Evolutionary conservation across 2,797 vertebrate genomes (phyloP), one percentile per base, ranked within the genome.

Genomic region (Lutra lutra): DNA sequence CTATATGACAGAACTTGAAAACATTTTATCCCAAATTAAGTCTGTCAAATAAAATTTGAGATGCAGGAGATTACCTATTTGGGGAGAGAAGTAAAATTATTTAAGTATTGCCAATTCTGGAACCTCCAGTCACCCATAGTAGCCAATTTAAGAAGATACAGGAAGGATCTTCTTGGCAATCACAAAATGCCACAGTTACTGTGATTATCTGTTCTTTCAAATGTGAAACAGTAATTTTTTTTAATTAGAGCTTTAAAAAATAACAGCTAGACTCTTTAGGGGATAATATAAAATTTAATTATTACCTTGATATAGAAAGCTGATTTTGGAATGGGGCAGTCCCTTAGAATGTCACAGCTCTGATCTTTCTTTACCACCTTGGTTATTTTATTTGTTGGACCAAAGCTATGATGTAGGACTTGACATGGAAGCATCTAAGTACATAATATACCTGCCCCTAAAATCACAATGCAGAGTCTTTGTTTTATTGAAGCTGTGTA

Each of bases 41-140:
- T 46, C n/a, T 95, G 51, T 95, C 77, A 75, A 32, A 62, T 87
- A 88, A 90, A 93, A 93, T 93, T 94, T 46, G 90, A 86, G 56
- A 25, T 54, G 75, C 89, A 72, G 62, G 56, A 86, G 32, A 18
- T 60, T n/a, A 18, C 10, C 23, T 94, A 0, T 70, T 27, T 29
- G 29, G 8, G 23, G 14, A 77, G 38, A 92, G 87, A 77, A 43
- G 40, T 77, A 25, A 89, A n/a, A 9, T 85, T 51, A 43, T 8
- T 78, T 51, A 56, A 66, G 14, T 40, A 21, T 4, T 54, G 18
- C 17, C 25, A 62, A 32, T 75, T 75, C 70, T 43, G n/a, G 29
- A 80, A 14, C 40, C 15, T 86, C 12, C 12, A 72, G 38, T 77
- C 54, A 48, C 15, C 54, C n/a, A 20, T 18, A 48, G 20, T 27